Base-by-base conservation (phyloP, 2,113 vertebrate species). In the Cepphus grylle region DNA sequence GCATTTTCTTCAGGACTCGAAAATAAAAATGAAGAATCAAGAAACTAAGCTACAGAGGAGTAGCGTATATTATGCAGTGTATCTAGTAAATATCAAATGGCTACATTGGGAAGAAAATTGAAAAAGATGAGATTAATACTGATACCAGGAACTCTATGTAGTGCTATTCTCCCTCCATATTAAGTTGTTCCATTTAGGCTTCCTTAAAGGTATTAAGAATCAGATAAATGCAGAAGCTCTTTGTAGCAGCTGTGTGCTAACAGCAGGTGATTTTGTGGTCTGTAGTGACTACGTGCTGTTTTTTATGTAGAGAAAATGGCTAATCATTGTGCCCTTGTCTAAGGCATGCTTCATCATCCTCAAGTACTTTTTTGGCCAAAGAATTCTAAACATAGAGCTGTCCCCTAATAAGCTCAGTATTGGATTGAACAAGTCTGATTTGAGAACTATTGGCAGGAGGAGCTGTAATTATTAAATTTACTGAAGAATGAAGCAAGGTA, bases 401-500 rank as follows among this genome's bases (percentile, higher is more conserved):
- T 98, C 98, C 97, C 91, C 95, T 98, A 98, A 98, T 98, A 98
- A 98, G 97, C 98, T 98, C 98, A 98, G 97, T 98, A 98, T 98
- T 98, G 97, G 96, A 97, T 97, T 98, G 96, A 98, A 98, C 97
- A 97, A 98, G 96, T 98, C 97, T 98, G 97, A 98, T 98, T 98
- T 98, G 96, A 98, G 96, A 98, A 97, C 97, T 98, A 96, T 98
- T 98, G 98, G 98, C 98, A 98, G 93, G 96, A 98, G 96, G 96
- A 98, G 96, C 95, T 97, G 59, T 98, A 98, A 98, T 98, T 99
- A 98, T 97, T 98, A 98, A 98, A 98, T 98, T 98, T 98, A 97
- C 95, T 94, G 90, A 97, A 98, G 96, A 98, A 98, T 98, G 97
- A 98, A 96, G 95, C 92, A 98, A 98, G 98, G 97, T 98, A 97